Conservation (phyloP, 2,113 vertebrate genomes). For the Arothron firmamentum region DNA sequence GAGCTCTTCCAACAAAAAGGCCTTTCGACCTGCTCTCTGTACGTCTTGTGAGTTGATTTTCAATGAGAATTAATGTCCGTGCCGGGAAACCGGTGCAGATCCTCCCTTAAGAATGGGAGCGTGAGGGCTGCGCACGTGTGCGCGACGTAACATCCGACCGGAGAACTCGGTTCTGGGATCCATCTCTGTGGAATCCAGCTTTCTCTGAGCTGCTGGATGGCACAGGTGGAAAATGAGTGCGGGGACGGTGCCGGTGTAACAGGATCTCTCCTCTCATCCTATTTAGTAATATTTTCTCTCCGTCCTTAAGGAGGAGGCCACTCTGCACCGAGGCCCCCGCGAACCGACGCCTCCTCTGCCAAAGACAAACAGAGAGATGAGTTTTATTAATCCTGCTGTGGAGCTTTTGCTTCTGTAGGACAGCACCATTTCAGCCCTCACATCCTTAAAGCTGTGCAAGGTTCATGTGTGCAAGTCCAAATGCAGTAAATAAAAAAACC, state of each 20-base stretch:
- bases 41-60: slow-evolving; percentile 41
- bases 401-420: background rate
- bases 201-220: slow-evolving; percentile 25
- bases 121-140: slow-evolving; percentile 20
- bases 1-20: slow-evolving; percentile 46
- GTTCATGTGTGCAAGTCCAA: no score
- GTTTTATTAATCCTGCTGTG: slow-evolving; percentile 12
- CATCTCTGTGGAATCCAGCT: slow-evolving; percentile 28
- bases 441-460: no score
- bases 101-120: slow-evolving; percentile 26
- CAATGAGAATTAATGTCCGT: slow-evolving; percentile 49
- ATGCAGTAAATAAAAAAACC: no score
- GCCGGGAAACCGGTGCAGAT: slow-evolving; percentile 30
- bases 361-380: slow-evolving; percentile 39
- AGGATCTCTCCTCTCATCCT: slow-evolving; percentile 36
- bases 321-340: slow-evolving; percentile 12
- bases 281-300: slow-evolving; percentile 16
- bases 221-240: slow-evolving; percentile 37
- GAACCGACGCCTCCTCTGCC: background rate
- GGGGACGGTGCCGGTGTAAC: slow-evolving; percentile 28
- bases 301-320: slow-evolving; percentile 21
- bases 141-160: slow-evolving; percentile 10
- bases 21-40: slow-evolving; percentile 55
- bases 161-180: background rate
- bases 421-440: no score